phyloP scores from a whole-genome alignment of 1,140 invertebrate genomes.

The Manduca sexta region DNA sequence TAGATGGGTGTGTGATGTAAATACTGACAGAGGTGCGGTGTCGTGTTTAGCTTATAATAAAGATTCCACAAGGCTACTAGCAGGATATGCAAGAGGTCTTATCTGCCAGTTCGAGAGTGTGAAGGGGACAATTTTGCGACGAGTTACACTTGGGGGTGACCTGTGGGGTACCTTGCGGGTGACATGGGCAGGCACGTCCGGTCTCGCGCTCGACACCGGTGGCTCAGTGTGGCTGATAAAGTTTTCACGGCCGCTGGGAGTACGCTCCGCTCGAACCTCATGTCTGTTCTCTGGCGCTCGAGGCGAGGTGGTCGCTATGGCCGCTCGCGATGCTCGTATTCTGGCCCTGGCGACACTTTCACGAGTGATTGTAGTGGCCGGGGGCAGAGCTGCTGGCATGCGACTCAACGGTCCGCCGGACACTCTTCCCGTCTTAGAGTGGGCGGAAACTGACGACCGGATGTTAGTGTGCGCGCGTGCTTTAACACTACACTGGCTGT shows the following conservation, averaged over 20 bases:
- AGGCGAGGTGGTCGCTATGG: conserved; percentile 82
- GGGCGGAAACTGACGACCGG: conserved; percentile 73
- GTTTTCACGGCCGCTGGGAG: conserved; percentile 91
- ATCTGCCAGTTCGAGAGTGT: conserved; percentile 88
- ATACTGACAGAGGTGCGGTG: conserved; percentile 85
- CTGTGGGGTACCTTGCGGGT: conserved; percentile 91
- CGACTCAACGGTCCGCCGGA: conserved; percentile 74
- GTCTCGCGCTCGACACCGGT: conserved; percentile 92
- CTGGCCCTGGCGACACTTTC: conserved; percentile 95
- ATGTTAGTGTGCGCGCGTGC: conserved; percentile 49
- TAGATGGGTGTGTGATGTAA: conserved; percentile 87
- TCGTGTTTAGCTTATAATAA: conserved; percentile 91
- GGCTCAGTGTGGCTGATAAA: conserved; percentile 97
- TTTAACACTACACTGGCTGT: conserved; percentile 51
- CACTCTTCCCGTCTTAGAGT: conserved; percentile 90
- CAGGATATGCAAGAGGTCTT: conserved; percentile 90
- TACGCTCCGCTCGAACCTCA: conserved; percentile 89
- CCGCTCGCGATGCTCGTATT: conserved; percentile 70
- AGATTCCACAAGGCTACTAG: conserved; percentile 88
- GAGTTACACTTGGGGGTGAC: conserved; percentile 90
- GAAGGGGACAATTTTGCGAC: conserved; percentile 84
- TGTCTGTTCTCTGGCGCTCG: conserved; percentile 95
- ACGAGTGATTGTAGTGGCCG: conserved; percentile 91
- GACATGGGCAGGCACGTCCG: conserved; percentile 78
- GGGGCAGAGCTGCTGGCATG: conserved; percentile 52